phyloP scores from a whole-genome alignment of 2,113 vertebrate genomes.

The Arvicanthis niloticus region DNA sequence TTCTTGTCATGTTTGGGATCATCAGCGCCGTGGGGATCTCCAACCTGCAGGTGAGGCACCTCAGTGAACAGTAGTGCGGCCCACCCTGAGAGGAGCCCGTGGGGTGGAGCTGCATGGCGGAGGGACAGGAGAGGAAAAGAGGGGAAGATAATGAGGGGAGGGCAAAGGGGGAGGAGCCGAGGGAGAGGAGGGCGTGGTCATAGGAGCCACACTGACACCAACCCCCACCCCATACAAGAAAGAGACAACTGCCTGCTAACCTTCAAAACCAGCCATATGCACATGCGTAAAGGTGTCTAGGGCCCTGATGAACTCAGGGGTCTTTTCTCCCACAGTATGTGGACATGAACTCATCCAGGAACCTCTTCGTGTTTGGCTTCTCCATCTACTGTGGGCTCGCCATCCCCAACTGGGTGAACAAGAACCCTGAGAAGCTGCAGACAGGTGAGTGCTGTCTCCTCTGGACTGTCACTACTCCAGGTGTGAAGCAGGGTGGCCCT shows the following conservation, averaged over 20 bases:
- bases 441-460: constrained; percentile 89
- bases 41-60: constrained; percentile 92
- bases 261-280: neutral
- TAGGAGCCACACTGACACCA: neutral
- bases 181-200: neutral
- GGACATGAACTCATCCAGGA: constrained; percentile 98
- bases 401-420: constrained; percentile 94
- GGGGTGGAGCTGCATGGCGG: neutral
- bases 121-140: neutral
- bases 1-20: constrained; percentile 96
- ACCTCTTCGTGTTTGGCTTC: constrained; percentile 98
- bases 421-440: constrained; percentile 87
- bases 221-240: neutral
- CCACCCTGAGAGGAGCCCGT: neutral
- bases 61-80: accelerated
- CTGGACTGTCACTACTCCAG: no score
- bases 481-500: accelerated
- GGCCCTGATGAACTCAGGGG: accelerated
- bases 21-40: constrained; percentile 95
- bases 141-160: neutral
- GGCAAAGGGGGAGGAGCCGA: neutral
- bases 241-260: neutral
- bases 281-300: accelerated
- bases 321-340: constrained; percentile 88
- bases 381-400: constrained; percentile 94